Base-by-base conservation (phyloP, 1,140 invertebrate species). In the Bicyclus anynana region DNA sequence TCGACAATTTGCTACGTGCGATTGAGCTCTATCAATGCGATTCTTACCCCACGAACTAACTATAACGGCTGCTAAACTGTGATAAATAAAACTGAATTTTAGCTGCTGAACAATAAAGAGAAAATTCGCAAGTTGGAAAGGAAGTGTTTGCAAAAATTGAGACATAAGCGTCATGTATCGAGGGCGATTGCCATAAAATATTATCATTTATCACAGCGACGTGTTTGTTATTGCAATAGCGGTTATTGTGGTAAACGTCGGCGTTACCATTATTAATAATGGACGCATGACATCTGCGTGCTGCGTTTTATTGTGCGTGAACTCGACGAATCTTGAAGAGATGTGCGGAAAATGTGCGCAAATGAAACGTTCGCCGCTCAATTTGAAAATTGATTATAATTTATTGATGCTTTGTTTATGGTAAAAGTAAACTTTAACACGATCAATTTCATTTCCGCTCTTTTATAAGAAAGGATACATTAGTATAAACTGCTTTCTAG, bases 1-100 rank as follows among this genome's bases (percentile, higher is more conserved):
- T 86, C 80, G 80, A 81, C 83, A 78, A 86, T 86, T 86, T 83
- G 76, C 71, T 83, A 72, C 83, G 77, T 82, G 53, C 83, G 79
- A 86, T 86, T 86, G 81, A 81, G 66, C 79, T 71, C 47, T 59
- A 73, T 83, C 78, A 83, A 86, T 86, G 69, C 72, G 54, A 73
- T 74, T 67, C 74, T 52, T 69, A 73, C 79, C 79, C 80, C 63
- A 73, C 53, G 59, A 47, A 62, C 62, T 33, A 65, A 62, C 66
- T 51, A 51, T 68, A 74, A 72, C 66, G 62, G 66, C 63, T 52
- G 37, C 2, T 13, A 5, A 42, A 4, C 44, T 13, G 7, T n/a
- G 9, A 42, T 65, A 65, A 21, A 2, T 20, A 68, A 70, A 64
- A 51, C 26, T 3, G 42, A 52, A 47, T 14, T 66, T 65, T 27